Evolutionary conservation across 2,888 invertebrate genomes (phyloP).

Genomic region (Azorinus chamasolen): DNA sequence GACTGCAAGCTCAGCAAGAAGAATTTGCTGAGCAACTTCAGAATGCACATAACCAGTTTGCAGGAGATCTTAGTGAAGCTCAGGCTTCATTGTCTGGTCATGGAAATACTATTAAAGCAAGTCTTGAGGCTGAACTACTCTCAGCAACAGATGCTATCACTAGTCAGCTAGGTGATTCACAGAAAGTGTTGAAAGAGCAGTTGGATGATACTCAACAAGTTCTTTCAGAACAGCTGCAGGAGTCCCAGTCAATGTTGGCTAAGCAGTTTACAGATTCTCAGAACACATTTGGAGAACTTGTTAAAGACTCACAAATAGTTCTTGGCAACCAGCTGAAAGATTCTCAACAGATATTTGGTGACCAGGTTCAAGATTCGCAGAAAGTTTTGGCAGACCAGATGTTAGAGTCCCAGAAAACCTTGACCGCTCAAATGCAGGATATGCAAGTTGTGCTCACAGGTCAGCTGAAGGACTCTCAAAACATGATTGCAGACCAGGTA

Average conservation of each 20-base stretch:
- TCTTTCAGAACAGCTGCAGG: slow-evolving; percentile 43
- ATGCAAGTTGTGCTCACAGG: slow-evolving; percentile 48
- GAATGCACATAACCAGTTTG: slow-evolving; percentile 54
- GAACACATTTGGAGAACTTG: slow-evolving; percentile 56
- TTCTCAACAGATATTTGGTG: slow-evolving; percentile 57
- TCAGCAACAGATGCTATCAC: slow-evolving; percentile 37
- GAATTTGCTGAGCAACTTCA: slow-evolving; percentile 57
- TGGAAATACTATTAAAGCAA: slow-evolving; percentile 46
- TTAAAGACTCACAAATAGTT: slow-evolving; percentile 53
- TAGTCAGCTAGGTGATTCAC: slow-evolving; percentile 50
- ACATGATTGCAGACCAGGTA: slow-evolving; percentile 52
- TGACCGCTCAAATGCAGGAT: slow-evolving; percentile 59
- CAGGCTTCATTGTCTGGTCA: slow-evolving; percentile 38
- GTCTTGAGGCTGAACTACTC: slow-evolving; percentile 33
- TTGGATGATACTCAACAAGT: slow-evolving; percentile 46
- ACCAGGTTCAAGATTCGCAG: slow-evolving; percentile 61
- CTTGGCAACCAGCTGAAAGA: slow-evolving; percentile 54
- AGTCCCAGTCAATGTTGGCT: slow-evolving; percentile 46
- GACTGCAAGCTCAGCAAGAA: slow-evolving; percentile 51
- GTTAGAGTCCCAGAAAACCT: slow-evolving; percentile 53
- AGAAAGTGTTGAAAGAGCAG: slow-evolving; percentile 43
- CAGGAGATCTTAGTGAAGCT: slow-evolving; percentile 47
- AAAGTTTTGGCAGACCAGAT: slow-evolving; percentile 57
- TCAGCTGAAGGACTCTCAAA: slow-evolving; percentile 60
- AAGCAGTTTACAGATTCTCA: slow-evolving; percentile 58